A percentile compares a stretch with the other conserved stretches of the same genome.
phyloP scores from a whole-genome alignment of 2,888 invertebrate species.

The Melieria picta region DNA sequence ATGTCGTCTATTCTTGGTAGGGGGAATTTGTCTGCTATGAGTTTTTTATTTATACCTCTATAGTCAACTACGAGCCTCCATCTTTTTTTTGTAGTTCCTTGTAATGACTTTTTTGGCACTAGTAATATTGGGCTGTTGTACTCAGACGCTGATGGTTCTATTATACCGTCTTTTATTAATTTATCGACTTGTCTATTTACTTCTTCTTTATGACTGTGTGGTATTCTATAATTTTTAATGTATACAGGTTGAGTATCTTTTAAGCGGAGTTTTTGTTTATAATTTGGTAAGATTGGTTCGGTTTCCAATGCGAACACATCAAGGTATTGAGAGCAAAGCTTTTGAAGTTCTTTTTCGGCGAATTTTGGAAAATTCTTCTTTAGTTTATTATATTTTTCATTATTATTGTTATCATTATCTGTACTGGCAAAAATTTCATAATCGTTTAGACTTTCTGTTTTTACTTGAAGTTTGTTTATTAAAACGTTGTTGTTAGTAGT shows the following conservation, averaged over 20 bases:
- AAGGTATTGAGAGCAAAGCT: slow-evolving; percentile 19
- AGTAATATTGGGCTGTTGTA: slow-evolving; percentile 29
- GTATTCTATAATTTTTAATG: slow-evolving; percentile 37
- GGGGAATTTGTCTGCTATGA: not conserved
- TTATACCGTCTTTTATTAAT: slow-evolving; percentile 20
- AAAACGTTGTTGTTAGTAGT: slow-evolving; percentile 20
- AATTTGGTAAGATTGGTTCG: slow-evolving; percentile 30
- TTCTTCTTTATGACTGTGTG: slow-evolving; percentile 33
- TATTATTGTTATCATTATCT: not conserved
- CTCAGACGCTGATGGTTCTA: slow-evolving; percentile 27
- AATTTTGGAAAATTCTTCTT: slow-evolving; percentile 20
- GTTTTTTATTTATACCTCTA: slow-evolving; percentile 28
- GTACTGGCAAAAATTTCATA: slow-evolving; percentile 13
- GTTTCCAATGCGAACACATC: slow-evolving; percentile 41
- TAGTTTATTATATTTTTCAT: slow-evolving; percentile 10
- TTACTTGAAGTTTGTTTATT: slow-evolving; percentile 13
- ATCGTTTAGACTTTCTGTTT: slow-evolving; percentile 18
- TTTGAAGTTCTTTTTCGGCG: slow-evolving; percentile 2
- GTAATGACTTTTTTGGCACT: slow-evolving; percentile 32
- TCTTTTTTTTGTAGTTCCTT: slow-evolving; percentile 15
- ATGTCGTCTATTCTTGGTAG: not conserved
- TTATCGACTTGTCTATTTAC: slow-evolving; percentile 36
- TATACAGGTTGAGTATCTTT: slow-evolving; percentile 25
- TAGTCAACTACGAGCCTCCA: slow-evolving; percentile 34
- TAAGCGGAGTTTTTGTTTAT: slow-evolving; percentile 25